Evolutionary conservation across 2,888 invertebrate species (phyloP).

Genomic region (Tolmerus cingulatus): DNA sequence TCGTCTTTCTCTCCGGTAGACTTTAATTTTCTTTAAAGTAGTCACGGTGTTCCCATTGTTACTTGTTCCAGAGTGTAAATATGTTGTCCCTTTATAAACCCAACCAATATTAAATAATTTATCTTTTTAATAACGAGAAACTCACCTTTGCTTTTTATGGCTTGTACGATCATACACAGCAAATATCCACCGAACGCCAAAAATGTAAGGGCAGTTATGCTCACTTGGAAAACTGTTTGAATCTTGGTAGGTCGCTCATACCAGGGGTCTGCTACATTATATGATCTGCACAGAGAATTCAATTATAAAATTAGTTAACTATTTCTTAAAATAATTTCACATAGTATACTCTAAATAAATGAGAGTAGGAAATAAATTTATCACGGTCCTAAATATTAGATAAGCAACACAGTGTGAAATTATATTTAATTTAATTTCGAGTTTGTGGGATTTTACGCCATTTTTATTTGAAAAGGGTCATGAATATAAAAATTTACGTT

Average conservation of each 20-base stretch:
- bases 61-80: slow-evolving; percentile 58
- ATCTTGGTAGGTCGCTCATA: slow-evolving; percentile 69
- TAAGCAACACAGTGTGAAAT: no score
- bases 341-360: no score
- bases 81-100: slow-evolving; percentile 57
- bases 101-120: not conserved
- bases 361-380: no score
- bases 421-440: no score
- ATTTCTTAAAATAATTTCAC: not conserved
- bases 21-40: slow-evolving; percentile 59
- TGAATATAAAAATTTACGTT: no score
- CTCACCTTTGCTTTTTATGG: slow-evolving; percentile 72
- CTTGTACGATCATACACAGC: slow-evolving; percentile 78
- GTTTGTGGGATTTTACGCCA: no score
- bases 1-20: slow-evolving; percentile 57
- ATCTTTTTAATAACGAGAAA: not conserved
- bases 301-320: not conserved
- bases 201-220: slow-evolving; percentile 81
- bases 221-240: slow-evolving; percentile 78
- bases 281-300: slow-evolving; percentile 11
- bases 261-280: slow-evolving; percentile 44
- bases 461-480: no score
- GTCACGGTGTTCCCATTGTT: slow-evolving; percentile 53
- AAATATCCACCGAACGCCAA: slow-evolving; percentile 86
- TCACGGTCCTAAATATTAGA: no score